Base-by-base conservation (phyloP, 2,797 vertebrate species). In the Pseudochaenichthys georgianus region DNA sequence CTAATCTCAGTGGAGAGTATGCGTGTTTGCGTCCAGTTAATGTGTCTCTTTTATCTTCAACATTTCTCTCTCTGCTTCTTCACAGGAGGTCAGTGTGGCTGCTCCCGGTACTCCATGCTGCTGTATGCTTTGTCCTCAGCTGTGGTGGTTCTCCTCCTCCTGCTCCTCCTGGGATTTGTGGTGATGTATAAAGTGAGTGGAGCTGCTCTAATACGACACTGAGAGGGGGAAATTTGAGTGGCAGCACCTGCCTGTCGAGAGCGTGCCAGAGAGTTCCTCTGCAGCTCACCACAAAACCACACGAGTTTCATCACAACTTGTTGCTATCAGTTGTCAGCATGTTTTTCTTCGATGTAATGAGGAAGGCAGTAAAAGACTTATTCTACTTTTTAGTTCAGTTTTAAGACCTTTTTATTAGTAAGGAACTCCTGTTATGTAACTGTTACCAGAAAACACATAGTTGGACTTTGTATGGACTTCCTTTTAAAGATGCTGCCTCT, bases 91-190 rank as follows among this genome's bases (percentile, higher is more conserved):
- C 15, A 42, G 1, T 94, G 93, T 10, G 45, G 46, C 72, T 95
- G 93, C 83, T 64, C 75, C 59, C 70, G 34, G 54, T 94, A 92
- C 80, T 59, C 85, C n/a, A 64, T 55, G 0, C 68, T 95, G 74
- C 85, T 95, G 0, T 95, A 93, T 1, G 78, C 85, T 16, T 38
- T 94, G 82, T 94, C 88, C 4, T 81, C 90, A 1, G 92, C 87
- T 0, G 90, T 88, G 34, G 90, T 31, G 10, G 1, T 91, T 4
- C 81, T 94, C 38, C 15, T 92, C 52, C 1, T 94, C 55, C 15
- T 93, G 15, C 19, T 92, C 50, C 9, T 91, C 34, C 2, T 93
- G 0, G 68, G 41, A 47, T 41, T 84, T 9, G 6, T 78, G 21
- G 3, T 73, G 42, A 23, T 79, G 34, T 72, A 48, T 41, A 75